Base-by-base conservation (phyloP, 2,113 vertebrate species). In the Astur gentilis region DNA sequence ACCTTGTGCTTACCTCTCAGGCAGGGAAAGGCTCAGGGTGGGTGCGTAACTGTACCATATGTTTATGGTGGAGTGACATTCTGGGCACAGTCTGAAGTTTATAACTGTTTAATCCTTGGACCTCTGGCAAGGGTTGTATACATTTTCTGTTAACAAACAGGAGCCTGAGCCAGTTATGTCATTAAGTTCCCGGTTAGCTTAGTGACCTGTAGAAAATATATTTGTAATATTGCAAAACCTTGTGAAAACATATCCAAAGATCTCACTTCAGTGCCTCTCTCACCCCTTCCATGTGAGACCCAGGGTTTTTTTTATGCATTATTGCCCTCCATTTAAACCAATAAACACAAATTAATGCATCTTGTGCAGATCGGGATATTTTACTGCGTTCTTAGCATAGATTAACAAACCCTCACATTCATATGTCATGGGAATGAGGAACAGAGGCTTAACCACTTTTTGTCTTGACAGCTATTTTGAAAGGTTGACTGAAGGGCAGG, bases 381-480 rank as follows among this genome's bases (percentile, higher is more conserved):
- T 90, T 83, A 72, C 45, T 71, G 22, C 34, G 34, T 92, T 87
- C 93, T 90, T 94, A 87, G 72, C 66, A 72, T 4, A 86, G 81
- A 86, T 90, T 96, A 95, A 81, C 57, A 90, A 91, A 83, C 67
- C n/a, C 49, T 83, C 50, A 72, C 73, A 97, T 97, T 85, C 21
- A 6, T 65, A 72, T 79, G 55, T 85, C 45, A 18, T 66, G 55
- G 40, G 58, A 87, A 91, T 45, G 58, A 97, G 86, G 83, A 97
- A 88, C 52, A 90, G 85, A 71, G 66, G 57, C 79, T 97, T 95
- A 81, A 79, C 26, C 52, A 15, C 49, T 83, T 95, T 97, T 97
- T 95, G 96, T 94, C 80, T 83, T 96, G 79, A 87, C 96, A 95
- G 89, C 72, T 97, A 95, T 97, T 96, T 95, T 94, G 92, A 92